Conservation (phyloP, 2,888 invertebrate genomes). For the Latrodectus hesperus region DNA sequence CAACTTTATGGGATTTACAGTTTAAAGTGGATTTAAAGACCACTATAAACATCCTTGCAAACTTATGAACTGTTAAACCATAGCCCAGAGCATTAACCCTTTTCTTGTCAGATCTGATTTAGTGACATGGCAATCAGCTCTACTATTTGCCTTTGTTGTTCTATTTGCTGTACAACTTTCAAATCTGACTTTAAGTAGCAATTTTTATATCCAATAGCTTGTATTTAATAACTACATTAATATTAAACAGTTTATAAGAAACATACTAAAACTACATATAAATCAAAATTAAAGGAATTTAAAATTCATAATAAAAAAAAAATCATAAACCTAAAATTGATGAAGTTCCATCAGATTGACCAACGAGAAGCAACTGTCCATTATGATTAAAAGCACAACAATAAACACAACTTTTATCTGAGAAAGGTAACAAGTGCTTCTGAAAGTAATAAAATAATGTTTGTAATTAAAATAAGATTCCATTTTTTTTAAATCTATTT, state of each 20-base stretch:
- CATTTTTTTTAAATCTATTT: neutral
- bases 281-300: neutral
- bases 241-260: neutral
- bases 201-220: no score
- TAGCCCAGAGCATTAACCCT: no score
- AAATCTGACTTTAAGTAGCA: no score
- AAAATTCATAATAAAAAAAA: neutral
- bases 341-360: conserved; percentile 79
- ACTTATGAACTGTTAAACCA: no score
- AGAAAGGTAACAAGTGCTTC: conserved; percentile 32
- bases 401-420: conserved; percentile 73
- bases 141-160: neutral
- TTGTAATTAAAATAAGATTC: no score
- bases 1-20: no score
- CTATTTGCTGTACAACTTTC: neutral
- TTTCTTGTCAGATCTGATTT: no score
- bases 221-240: no score
- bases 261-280: neutral
- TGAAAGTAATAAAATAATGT: conserved; percentile 10
- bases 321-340: conserved; percentile 77
- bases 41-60: no score
- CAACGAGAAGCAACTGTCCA: conserved; percentile 79
- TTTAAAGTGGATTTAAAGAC: no score
- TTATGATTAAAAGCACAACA: conserved; percentile 80
- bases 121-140: no score